Base-by-base conservation (phyloP, 2,113 vertebrate genomes). In the Lepisosteus oculatus region DNA sequence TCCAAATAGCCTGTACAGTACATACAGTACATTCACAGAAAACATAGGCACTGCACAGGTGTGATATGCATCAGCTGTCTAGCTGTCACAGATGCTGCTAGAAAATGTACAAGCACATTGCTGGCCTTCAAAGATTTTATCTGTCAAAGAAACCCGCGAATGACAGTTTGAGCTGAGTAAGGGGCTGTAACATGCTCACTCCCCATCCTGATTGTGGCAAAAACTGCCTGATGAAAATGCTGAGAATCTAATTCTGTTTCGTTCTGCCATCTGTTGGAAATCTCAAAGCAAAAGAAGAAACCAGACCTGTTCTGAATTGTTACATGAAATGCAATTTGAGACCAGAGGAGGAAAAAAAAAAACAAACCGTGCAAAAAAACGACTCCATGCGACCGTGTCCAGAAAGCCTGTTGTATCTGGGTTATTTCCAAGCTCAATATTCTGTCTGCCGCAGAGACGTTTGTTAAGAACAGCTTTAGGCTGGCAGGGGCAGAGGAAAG, bases 241-340 rank as follows among this genome's bases (percentile, higher is more conserved):
- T 85, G 83, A 87, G 81, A 88, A 89, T 87, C 78, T 82, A 83
- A 87, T 87, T 85, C 85, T 69, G 76, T 84, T 89, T 87, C 88
- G 83, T 85, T 83, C 77, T 86, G 84, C 87, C 87, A 90, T 88
- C 87, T 89, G 87, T 82, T 82, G 73, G 79, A 80, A 82, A 83
- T 77, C 68, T 82, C 72, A 12, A 43, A 55, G 77, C 78, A 72
- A 72, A 65, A 63, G 13, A 17, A 42, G 61, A 75, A 69, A 44
- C 43, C 45, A 75, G 79, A 81, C 68, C 84, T 83, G 83, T 80
- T 85, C 85, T 55, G 64, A 80, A 88, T 86, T 84, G 79, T 72
- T 75, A 82, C 72, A 76, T 79, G 75, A 85, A 86, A 85, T 78
- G 55, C 78, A 85, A 75, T 71, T 72, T 69, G 9, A 17, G 69